phyloP scores from a whole-genome alignment of 2,113 vertebrate species.

The Anas platyrhynchos region DNA sequence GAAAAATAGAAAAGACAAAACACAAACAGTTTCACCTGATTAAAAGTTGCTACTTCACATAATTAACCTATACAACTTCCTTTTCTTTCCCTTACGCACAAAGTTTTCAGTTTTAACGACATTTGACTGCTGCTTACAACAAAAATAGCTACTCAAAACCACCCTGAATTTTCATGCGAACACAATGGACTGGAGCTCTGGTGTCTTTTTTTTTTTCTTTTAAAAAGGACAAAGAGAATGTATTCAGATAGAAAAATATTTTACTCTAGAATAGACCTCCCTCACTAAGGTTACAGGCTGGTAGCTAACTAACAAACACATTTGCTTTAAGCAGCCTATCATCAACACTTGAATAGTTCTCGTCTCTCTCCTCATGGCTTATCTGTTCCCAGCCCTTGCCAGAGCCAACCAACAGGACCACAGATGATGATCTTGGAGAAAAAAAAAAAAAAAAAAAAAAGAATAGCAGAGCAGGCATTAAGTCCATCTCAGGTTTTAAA shows the following conservation, averaged over 20 bases:
- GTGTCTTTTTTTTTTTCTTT: background rate
- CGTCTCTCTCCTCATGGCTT: accelerated
- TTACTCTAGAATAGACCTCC: background rate
- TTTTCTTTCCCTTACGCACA: background rate
- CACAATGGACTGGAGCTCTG: background rate
- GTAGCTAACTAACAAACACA: background rate
- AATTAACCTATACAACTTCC: background rate
- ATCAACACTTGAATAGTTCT: background rate
- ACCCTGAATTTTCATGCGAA: background rate
- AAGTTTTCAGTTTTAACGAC: background rate
- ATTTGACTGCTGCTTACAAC: background rate
- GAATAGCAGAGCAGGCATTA: background rate
- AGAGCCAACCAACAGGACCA: too few relatives aligned
- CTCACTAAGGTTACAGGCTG: background rate
- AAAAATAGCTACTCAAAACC: background rate
- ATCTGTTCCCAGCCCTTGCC: background rate
- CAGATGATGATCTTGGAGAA: background rate
- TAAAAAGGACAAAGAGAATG: background rate
- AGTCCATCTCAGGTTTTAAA: background rate
- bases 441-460: background rate
- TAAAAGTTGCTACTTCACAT: background rate
- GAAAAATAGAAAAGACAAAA: background rate
- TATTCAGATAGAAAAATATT: background rate
- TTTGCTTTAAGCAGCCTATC: background rate
- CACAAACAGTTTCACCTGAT: background rate